Evolutionary conservation across 2,888 invertebrate genomes (phyloP), one percentile per base, ranked within the genome.

Genomic region (Lithophane semibrunnea): DNA sequence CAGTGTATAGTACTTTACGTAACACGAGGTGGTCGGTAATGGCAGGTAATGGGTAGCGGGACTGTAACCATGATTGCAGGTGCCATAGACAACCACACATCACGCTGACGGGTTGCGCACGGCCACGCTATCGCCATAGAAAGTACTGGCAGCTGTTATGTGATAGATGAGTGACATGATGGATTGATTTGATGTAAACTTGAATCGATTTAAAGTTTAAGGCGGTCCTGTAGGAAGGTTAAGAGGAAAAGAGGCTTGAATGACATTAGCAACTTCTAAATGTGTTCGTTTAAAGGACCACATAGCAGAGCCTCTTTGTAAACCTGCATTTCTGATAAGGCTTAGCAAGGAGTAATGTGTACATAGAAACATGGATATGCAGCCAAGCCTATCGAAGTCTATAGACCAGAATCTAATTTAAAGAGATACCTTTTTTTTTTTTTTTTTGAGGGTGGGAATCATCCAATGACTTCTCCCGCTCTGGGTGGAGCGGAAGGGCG

Each of bases 1-100:
- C 79, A 79, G 84, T 80, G 80, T 86, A 85, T 88, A 71, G 80
- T 68, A 85, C 71, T 85, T 90, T 85, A 85, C 86, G 87, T 89
- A 89, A 91, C 77, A 72, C 84, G 82, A 84, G 70, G 82, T 75
- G 71, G 82, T 63, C 73, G 77, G 78, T 88, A 88, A 90, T 90
- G 88, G 84, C 74, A 24, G 75, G 79, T 81, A 84, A 78, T 81
- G 77, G 75, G 49, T 86, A 87, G 86, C 87, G 90, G 90, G 77
- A 88, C 84, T 68, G 79, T 63, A 77, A 80, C 78, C 85, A 87
- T 85, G 76, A 84, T 84, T 86, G 63, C 80, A 58, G 65, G 80
- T 58, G 70, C 66, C 49, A 61, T 72, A 58, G 29, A 69, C 66
- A 71, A 73, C 85, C 82, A 76, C 86, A 82, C 52, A 73, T 73